Base-by-base conservation (phyloP, 2,888 invertebrate genomes). In the Cheilosia impressa region DNA sequence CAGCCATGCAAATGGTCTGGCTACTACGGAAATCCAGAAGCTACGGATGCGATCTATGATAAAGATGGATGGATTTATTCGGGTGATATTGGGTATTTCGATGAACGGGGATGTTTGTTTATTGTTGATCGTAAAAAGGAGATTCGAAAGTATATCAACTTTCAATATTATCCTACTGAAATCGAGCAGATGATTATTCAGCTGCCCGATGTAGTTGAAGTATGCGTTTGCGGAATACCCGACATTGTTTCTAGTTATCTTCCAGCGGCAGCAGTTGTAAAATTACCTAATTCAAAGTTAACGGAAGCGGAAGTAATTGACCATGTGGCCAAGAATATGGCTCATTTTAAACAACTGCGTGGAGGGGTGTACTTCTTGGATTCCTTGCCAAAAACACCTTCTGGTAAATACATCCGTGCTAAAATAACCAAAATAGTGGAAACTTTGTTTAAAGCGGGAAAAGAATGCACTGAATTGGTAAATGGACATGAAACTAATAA, bases 121-220 rank as follows among this genome's bases (percentile, higher is more conserved):
- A 65, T 89, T n/a, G 63, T 87, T 34, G 89, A 87, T 63, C 83
- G 89, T 1, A 89, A 87, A 53, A 89, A 89, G 52, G 89, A 89
- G 7, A 88, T 89, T 52, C 55, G 89, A 7, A 89, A 89, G 62
- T 89, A 88, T 38, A 87, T 88, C 19, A 87, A 82, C 17, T 89
- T 77, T 58, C 88, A 88, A 4, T 81, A 88, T 43, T 88, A 73
- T 9, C 89, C 89, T 7, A 81, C 75, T 1, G 89, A 89, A 77
- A 87, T 89, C 19, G 89, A 89, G 71, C 47, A 81, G 13, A 19
- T 88, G 1, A 87, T 89, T 17, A 38, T 66, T 17, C 47, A 87
- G 27, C 75, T 88, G 7, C 81, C 88, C 6, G 87, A 72, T 47
- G 82, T 89, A 0, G 53, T 84, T 1, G 82, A 87, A 52, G 88